Base-by-base conservation (phyloP, 2,888 invertebrate genomes). In the Pedicia rivosa region DNA sequence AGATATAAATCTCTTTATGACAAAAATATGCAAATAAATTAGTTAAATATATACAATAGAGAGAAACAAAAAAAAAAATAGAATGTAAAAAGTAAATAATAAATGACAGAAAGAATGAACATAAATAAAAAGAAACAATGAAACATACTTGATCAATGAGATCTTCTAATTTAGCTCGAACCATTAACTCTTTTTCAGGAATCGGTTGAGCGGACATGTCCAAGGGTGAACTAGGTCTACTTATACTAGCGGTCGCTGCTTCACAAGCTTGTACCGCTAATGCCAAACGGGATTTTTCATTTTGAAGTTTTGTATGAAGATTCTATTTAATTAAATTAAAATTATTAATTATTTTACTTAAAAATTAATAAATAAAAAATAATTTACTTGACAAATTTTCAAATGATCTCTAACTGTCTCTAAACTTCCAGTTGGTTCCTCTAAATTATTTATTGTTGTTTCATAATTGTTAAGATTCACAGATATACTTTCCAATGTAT, bases 251-350 rank as follows among this genome's bases (percentile, higher is more conserved):
- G 0, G 88, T 84, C 0, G 90, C 90, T 3, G 88, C 88, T 50
- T 90, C 88, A 54, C 92, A 94, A 1, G 88, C 88, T 47, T 91
- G 90, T 2, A 90, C 83, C 0, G 92, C 90, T 1, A 80, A 67
- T 0, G 83, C 81, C 3, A 94, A 65, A 1, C 88, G 72, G 2
- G 79, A 72, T 64, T 90, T 91, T 60, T 92, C 90, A 1, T 71
- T 74, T 60, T 87, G 84, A n/a, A 94, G 65, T 44, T 86, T 84
- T 50, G 82, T 82, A 57, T 90, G 83, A 47, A 91, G 68, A n/a
- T 59, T 59, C 47, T 51, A 40, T 5, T 64, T 64, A 44, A 2
- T 44, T 41, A 41, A 35, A 28, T 25, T 8, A 24, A 39, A 33
- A 31, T 30, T 10, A 34, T 12, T 24, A 34, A 26, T 20, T 29